Evolutionary conservation across 2,113 vertebrate species (phyloP), one percentile per base, ranked within the genome.

Genomic region (Rhynchomys soricoides): DNA sequence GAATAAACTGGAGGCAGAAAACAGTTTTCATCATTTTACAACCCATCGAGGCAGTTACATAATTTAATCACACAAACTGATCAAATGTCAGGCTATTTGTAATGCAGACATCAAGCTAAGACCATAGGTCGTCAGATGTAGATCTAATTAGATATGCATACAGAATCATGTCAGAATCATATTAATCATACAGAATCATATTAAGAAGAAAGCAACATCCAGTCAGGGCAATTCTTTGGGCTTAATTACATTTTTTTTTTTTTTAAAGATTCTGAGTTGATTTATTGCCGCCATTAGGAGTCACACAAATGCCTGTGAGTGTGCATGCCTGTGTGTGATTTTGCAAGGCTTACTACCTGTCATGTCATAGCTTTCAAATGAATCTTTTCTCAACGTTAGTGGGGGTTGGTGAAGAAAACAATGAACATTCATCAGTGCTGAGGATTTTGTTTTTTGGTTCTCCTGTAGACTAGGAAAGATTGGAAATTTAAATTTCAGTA

Each of bases 31-130:
- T 98, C 89, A 96, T 95, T 98, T 97, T 91, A 87, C 96, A 75
- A 96, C 92, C 92, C 82, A 83, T 95, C 94, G 96, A 98, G 97
- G 97, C 98, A 96, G 97, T 98, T 97, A 98, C 95, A 98, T 98
- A 98, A 98, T 98, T 97, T 98, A 96, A 98, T 98, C 97, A 97
- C 89, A 97, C 71, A 93, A 97, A 97, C 95, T 98, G 98, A 98
- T 98, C 98, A 98, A 98, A 98, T 98, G 97, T 98, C 97, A 98
- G 97, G 97, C 94, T 96, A 96, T 97, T 97, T 98, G 97, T 98
- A 98, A 98, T 95, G 98, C 94, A 98, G 96, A 98, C 98, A 97
- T 98, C 98, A 86, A 97, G 97, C 88, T 91, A 97, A 97, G 97
- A 97, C 83, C 89, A 95, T 95, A 98, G 98, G 98, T 98, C 98